Conservation (phyloP, 2,113 vertebrate species). For the Antigone vipio region DNA sequence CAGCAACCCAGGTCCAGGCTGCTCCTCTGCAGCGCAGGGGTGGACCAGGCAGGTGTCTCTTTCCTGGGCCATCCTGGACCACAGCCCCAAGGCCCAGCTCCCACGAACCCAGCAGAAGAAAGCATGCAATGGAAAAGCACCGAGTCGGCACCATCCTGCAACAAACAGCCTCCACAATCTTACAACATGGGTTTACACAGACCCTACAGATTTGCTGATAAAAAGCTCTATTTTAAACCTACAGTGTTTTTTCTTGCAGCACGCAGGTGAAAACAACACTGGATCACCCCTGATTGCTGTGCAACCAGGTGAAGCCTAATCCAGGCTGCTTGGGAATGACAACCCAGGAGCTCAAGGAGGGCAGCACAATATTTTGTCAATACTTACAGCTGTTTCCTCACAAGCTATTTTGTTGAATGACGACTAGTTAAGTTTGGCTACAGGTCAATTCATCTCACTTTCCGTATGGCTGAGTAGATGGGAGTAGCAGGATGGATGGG, state of each 20-base stretch:
- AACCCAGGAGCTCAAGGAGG: background rate
- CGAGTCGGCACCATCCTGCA: accelerated
- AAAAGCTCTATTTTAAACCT: background rate
- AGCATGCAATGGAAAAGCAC: background rate
- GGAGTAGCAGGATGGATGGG: background rate
- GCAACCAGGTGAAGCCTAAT: background rate
- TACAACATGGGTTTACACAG: accelerated
- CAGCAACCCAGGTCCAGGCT: background rate
- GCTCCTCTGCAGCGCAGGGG: background rate
- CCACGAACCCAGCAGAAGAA: background rate
- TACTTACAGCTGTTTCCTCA: background rate
- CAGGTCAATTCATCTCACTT: constrained; percentile 12
- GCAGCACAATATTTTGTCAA: background rate
- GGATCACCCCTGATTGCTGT: accelerated
- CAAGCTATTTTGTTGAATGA: background rate
- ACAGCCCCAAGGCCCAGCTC: background rate
- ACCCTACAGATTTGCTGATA: background rate
- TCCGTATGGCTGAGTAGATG: background rate
- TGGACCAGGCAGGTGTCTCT: accelerated
- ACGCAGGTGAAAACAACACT: accelerated
- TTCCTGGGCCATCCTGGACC: background rate
- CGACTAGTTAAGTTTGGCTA: background rate
- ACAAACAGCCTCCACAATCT: background rate
- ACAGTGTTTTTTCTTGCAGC: background rate
- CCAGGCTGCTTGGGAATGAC: background rate